Conservation (phyloP, 2,888 invertebrate species). For the Orthosia cruda region DNA sequence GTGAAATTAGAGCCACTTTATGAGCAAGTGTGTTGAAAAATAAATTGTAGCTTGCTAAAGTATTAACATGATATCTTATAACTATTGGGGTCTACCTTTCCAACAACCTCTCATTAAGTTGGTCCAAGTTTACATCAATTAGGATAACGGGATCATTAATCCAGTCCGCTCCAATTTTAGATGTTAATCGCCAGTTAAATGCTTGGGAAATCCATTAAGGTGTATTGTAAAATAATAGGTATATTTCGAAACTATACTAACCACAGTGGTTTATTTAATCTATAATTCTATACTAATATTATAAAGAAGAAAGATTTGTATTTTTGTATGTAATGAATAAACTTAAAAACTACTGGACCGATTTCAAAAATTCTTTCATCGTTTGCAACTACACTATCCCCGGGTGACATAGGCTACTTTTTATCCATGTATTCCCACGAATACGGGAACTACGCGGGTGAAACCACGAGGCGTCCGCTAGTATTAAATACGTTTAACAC, state of each 20-base stretch:
- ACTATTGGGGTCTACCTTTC: neutral
- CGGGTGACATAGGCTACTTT: too few relatives aligned
- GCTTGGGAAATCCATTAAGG: constrained; percentile 7
- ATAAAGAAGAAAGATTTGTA: too few relatives aligned
- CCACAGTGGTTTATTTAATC: neutral
- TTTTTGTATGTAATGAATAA: too few relatives aligned
- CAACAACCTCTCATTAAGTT: constrained; percentile 19
- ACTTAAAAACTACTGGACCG: too few relatives aligned
- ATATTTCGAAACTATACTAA: neutral
- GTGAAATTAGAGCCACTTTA: too few relatives aligned
- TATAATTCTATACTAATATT: too few relatives aligned
- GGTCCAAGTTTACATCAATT: constrained; percentile 25
- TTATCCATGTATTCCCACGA: too few relatives aligned
- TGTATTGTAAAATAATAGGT: constrained; percentile 3
- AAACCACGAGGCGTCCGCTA: too few relatives aligned
- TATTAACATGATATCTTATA: neutral
- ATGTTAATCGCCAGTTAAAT: constrained; percentile 22
- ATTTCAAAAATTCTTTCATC: too few relatives aligned
- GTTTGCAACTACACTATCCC: too few relatives aligned
- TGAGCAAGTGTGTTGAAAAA: too few relatives aligned
- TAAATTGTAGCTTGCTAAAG: neutral
- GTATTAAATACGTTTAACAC: neutral
- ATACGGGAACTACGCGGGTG: too few relatives aligned
- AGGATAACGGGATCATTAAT: constrained; percentile 24
- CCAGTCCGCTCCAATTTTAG: constrained; percentile 21